Base-by-base conservation (phyloP, 2,888 invertebrate genomes). In the Lasioglossum leucozonium region DNA sequence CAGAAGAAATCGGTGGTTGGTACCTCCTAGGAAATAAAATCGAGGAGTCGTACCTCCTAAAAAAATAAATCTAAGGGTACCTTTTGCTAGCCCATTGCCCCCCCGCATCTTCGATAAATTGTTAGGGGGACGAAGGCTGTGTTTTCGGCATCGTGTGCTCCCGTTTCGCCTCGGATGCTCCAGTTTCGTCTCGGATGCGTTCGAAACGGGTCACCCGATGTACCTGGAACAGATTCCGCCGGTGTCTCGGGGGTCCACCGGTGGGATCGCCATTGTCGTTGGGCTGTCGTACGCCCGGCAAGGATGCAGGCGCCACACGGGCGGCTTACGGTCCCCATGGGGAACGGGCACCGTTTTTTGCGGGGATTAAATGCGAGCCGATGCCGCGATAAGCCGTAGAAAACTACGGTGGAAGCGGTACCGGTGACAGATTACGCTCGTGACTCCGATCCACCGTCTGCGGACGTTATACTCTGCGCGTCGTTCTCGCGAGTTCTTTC, bases 301-400 rank as follows among this genome's bases (percentile, higher is more conserved):
- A 91, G 91, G 91, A 92, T 91, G 91, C 92, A 93, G 94, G 94
- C 94, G 94, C 94, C 94, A 94, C 93, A 93, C 92, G 93, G 93
- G 92, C 94, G 93, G 93, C 93, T 93, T 92, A 88, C 90, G 89
- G 89, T 85, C 90, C 90, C 87, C 85, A 78, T 86, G 91, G 88
- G 89, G 89, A 88, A 88, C 88, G 87, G 91, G 91, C 91, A 91
- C 89, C 87, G 89, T 93, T 93, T 93, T 93, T 93, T 93, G 92
- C 92, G 71, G 84, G 92, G 93, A 94, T 94, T 94, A 94, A 94
- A 94, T 92, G 94, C 93, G 91, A 93, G 91, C 92, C 93, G 94
- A 94, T 94, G 92, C 92, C 91, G 91, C 93, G 90, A 94, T 94
- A 94, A 94, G 93, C 92, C 89, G 91, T 88, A 92, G 93, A 92